These are phyloP conservation scores for Vanessa atalanta DNA, from an alignment of 1,140 invertebrate species.

Conservation along the genomic window DNA sequence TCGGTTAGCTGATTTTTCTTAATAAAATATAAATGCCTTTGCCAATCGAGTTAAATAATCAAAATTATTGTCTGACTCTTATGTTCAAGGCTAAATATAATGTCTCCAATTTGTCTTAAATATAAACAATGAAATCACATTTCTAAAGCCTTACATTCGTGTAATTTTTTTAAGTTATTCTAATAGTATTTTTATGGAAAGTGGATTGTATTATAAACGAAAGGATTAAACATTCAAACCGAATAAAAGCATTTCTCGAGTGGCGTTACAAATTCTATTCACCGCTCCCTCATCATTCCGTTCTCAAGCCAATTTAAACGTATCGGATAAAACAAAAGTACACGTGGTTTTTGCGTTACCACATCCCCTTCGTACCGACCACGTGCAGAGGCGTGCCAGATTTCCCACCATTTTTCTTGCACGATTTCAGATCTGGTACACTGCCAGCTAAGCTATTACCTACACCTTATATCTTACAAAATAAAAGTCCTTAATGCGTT, in stretches of 20 bases:
- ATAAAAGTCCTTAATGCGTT: slow-evolving; percentile 24
- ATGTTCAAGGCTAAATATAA: too few relatives aligned
- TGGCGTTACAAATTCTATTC: slow-evolving; percentile 34
- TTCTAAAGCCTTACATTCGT: too few relatives aligned
- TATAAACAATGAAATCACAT: too few relatives aligned
- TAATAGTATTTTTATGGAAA: too few relatives aligned
- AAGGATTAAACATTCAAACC: neutral
- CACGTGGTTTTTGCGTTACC: slow-evolving; percentile 44
- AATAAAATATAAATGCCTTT: too few relatives aligned
- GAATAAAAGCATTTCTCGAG: slow-evolving; percentile 15
- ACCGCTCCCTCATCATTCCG: slow-evolving; percentile 42
- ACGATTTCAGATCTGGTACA: slow-evolving; percentile 47
- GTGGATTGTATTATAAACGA: neutral
- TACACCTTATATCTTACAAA: slow-evolving; percentile 15
- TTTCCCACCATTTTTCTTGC: slow-evolving; percentile 52
- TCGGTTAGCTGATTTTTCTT: too few relatives aligned
- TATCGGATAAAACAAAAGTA: slow-evolving; percentile 46
- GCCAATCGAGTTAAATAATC: too few relatives aligned
- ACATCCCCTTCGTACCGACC: slow-evolving; percentile 27
- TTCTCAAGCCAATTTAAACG: slow-evolving; percentile 40
- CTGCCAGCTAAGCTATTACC: slow-evolving; percentile 46
- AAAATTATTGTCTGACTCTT: too few relatives aligned
- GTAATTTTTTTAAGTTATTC: too few relatives aligned
- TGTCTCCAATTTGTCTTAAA: too few relatives aligned
- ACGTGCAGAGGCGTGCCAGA: slow-evolving; percentile 42